Evolutionary conservation across 2,797 vertebrate species (phyloP), one percentile per base, ranked within the genome.

Genomic region (Danio tinwini): DNA sequence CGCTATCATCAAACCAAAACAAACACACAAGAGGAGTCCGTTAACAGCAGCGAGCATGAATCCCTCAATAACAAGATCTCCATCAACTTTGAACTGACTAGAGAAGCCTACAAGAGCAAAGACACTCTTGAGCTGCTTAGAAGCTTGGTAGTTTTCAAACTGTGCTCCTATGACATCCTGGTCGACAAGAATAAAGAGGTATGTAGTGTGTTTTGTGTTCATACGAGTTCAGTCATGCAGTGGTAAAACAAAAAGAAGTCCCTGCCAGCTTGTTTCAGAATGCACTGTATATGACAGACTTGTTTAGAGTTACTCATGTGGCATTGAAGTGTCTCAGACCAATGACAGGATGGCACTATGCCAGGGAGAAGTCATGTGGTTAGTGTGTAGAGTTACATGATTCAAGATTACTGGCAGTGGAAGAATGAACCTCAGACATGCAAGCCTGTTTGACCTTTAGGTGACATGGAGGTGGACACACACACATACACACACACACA

Each of bases 21-120:
- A 52, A 61, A 37, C 1, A 59, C 61, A 0, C 76, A 52, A 12
- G 16, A 85, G 10, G 86, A 88, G 29, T 9, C 65, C 37, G 42
- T 82, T 16, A 42, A 72, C 19, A 45, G 40, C 2, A 76, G 49
- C 3, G 53, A 72, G 4, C 74, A 71, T 12, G 56, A 56, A 29
- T 5, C 78, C 1, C 75, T 77, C 5, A 64, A 71, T 45, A 65
- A 68, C 64, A 77, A 78, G 59, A 85, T 92, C 11, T 73, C 77
- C 5, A 91, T 97, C 47, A 92, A 96, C 84, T 98, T 98, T 84
- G 87, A 89, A 9, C 92, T 95, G 86, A 81, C 93, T 2, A 90
- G 69, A 69, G 95, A 95, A 83, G 96, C 96, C 1, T 97, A 94
- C 81, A 95, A 92, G 73, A 98, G 96, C 92, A 97, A 96, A 90